Percentiles rank a stretch among this genome's conserved stretches.
Conservation (phyloP, 1,140 invertebrate genomes). For the Drosophila kurseongensis region DNA sequence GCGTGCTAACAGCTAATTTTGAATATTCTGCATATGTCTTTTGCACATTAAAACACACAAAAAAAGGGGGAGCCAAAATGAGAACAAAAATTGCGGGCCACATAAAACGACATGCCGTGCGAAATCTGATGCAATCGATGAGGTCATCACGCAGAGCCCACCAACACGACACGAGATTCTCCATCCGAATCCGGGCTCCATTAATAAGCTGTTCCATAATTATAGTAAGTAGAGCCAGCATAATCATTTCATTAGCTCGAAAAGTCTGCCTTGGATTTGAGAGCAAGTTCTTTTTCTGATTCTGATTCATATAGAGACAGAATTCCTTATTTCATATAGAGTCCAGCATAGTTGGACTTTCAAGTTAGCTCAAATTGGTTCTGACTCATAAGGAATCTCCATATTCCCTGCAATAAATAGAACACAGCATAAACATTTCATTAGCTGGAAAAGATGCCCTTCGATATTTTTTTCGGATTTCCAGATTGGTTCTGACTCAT, state of each 20-base stretch:
- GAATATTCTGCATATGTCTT: slow-evolving; percentile 75
- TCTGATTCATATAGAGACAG: not conserved
- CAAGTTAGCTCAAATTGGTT: not conserved
- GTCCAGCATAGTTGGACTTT: no score
- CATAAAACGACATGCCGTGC: slow-evolving; percentile 75
- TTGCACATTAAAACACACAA: slow-evolving; percentile 43
- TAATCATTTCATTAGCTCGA: slow-evolving; percentile 27
- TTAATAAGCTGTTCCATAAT: slow-evolving; percentile 63
- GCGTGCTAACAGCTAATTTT: slow-evolving; percentile 74
- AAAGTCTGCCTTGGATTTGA: not conserved
- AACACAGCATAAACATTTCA: slow-evolving; percentile 18
- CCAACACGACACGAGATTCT: slow-evolving; percentile 43
- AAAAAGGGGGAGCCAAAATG: slow-evolving; percentile 23
- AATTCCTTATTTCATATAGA: not conserved
- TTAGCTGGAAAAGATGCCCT: slow-evolving; percentile 20
- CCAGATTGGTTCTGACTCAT: slow-evolving; percentile 29
- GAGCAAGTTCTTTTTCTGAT: not conserved
- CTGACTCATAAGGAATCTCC: not conserved
- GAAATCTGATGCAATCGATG: slow-evolving; percentile 83
- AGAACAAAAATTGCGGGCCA: slow-evolving; percentile 64
- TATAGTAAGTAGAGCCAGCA: slow-evolving; percentile 34
- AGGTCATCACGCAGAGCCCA: slow-evolving; percentile 63
- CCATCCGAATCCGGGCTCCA: slow-evolving; percentile 30
- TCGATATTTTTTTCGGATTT: slow-evolving; percentile 2
- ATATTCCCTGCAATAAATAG: slow-evolving; percentile 11